Base-by-base conservation (phyloP, 2,888 invertebrate genomes). In the Steromphala cineraria region DNA sequence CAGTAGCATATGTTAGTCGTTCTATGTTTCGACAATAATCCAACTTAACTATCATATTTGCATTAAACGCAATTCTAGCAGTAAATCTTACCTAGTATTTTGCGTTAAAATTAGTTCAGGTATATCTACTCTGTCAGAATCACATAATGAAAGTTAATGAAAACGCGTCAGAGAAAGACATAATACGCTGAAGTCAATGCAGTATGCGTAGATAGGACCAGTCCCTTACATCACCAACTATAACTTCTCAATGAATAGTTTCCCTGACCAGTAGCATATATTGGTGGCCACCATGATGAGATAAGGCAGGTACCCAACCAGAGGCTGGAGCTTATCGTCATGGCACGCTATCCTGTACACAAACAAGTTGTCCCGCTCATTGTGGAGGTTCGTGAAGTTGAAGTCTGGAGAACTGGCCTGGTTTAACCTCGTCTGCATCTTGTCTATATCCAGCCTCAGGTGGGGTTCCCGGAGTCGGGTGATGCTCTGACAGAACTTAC, bases 341-440 rank as follows among this genome's bases (percentile, higher is more conserved):
- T 87, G 84, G 67, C 88, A 83, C 0, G 88, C 88, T n/a, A 92
- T 86, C 75, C 87, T 87, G 84, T 92, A 92, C 10, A 91, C 89
- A 79, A 89, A 92, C 75, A 92, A 82, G 82, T 91, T 90, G 75
- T 91, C 89, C 21, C 86, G 80, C 79, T 90, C 90, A 78, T 91
- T 89, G 84, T 88, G 87, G 17, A 90, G 82, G 21, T 87, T 82
- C 21, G 84, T 85, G 77, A 92, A 92, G 71, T 90, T 85, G 78
- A 87, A 92, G 36, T 88, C 88, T 56, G 90, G 90, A 0, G 87
- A 83, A 71, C 83, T 84, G 8, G 85, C 84, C 15, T 80, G 55
- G 40, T 87, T 87, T 5, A 92, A 82, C 7, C 85, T 81, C 13
- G 80, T 76, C 78, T 91, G 87, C n/a, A 91, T 83, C 19, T 87